These are phyloP conservation scores for Hyperoplus lanceolatus DNA, from an alignment of 2,797 vertebrate species.

Conservation along the genomic window DNA sequence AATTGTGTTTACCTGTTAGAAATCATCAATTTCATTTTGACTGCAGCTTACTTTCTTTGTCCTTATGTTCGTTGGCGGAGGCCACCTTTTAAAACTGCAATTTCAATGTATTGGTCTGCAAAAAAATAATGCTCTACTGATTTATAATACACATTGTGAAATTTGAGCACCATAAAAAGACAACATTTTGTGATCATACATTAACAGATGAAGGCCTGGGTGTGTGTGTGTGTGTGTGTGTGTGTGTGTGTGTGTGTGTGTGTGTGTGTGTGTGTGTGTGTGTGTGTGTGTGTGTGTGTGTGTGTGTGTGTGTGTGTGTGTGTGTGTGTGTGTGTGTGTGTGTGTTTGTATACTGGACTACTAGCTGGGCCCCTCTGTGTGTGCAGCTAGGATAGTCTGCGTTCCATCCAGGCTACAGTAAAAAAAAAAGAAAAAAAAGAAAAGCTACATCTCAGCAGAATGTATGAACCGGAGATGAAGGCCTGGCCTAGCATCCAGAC, in stretches of 20 bases:
- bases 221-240: no score
- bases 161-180: neutral
- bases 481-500: slow-evolving; percentile 58
- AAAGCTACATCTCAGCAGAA: slow-evolving; percentile 60
- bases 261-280: no score
- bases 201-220: slow-evolving; percentile 16
- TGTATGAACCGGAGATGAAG: slow-evolving; percentile 51
- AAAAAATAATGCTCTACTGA: neutral
- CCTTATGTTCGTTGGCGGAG: neutral
- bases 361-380: slow-evolving; percentile 6
- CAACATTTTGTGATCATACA: neutral
- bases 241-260: no score
- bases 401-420: slow-evolving; percentile 47
- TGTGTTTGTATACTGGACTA: slow-evolving; percentile 34
- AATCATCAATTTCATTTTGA: neutral
- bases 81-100: neutral
- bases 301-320: no score
- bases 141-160: neutral
- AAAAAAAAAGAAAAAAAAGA: slow-evolving; percentile 16
- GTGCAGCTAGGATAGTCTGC: slow-evolving; percentile 42
- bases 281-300: no score
- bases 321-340: no score
- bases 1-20: neutral
- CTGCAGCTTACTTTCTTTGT: neutral
- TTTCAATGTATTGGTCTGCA: no score